Conservation (phyloP, 2,113 vertebrate species). For the Scytalopus superciliaris region DNA sequence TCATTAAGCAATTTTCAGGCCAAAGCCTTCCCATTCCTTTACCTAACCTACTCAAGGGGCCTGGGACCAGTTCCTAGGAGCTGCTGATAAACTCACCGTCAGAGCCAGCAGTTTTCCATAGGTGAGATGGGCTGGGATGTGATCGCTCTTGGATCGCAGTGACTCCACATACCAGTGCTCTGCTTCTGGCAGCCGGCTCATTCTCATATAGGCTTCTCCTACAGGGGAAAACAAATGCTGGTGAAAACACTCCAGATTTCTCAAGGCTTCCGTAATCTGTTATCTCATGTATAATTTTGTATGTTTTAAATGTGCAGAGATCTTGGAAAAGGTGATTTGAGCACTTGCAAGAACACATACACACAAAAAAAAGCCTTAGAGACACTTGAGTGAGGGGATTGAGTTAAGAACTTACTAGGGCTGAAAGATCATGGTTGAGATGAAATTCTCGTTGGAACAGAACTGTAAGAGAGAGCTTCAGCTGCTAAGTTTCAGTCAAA, state of each 20-base stretch:
- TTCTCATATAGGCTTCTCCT: constrained; percentile 95
- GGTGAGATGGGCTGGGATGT: constrained; percentile 96
- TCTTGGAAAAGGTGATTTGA: neutral
- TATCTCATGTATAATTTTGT: neutral
- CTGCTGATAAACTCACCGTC: constrained; percentile 79
- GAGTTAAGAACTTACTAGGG: neutral
- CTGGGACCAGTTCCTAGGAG: neutral
- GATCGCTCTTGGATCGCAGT: constrained; percentile 90
- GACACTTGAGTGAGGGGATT: neutral
- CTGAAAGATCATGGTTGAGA: neutral
- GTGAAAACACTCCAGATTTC: neutral
- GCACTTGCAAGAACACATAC: neutral
- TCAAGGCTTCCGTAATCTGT: neutral
- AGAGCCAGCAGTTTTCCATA: constrained; percentile 93
- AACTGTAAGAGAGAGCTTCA: neutral
- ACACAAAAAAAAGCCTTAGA: neutral
- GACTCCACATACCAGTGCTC: constrained; percentile 94
- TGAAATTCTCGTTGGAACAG: neutral
- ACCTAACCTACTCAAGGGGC: neutral
- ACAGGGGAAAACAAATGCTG: neutral
- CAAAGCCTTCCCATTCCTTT: neutral
- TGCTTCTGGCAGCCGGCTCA: constrained; percentile 89
- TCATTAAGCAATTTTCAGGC: neutral
- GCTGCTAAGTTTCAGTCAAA: neutral
- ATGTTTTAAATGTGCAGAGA: neutral